Base-by-base conservation (phyloP, 2,797 vertebrate genomes). In the Cyclopterus lumpus region DNA sequence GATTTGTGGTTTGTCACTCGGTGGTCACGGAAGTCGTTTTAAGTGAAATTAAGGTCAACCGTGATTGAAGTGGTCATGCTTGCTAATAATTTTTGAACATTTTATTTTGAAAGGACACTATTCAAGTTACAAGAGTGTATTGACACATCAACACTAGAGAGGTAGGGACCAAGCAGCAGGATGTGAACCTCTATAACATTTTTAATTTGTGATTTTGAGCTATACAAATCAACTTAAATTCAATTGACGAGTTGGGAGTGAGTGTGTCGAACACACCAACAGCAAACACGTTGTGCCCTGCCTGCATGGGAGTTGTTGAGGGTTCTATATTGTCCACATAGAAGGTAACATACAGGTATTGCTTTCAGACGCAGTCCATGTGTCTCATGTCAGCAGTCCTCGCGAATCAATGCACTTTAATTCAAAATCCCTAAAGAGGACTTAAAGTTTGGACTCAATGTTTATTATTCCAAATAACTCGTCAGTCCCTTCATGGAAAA, bases 381-480 rank as follows among this genome's bases (percentile, higher is more conserved):
- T 60, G n/a, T 55, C 64, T 63, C 11, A 53, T 71, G 34, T 64
- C 59, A 68, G 55, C 69, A 51, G 11, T 62, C 24, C 22, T 2
- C 24, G 40, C 36, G 36, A 28, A 34, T 70, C 12, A 40, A 60
- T 2, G 14, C 36, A 26, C 42, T 18, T 55, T 6, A 22, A 55
- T 73, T 60, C 36, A 58, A 60, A 71, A 60, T 8, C 6, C 57
- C 57, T 54, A 48, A 55, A 72, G 65, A 69, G 28, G 57, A 71
- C n/a, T 67, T 61, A 57, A 71, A 48, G 4, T 36, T 79, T 67
- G 22, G 32, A 44, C 5, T 65, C 36, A 71, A 80, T 78, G 24
- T 80, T 53, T 65, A 51, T 68, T 59, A 65, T 75, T 78, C 18
- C 18, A 71, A 75, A 3, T 44, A 74, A 74, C 16, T 63, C 51